Base-by-base conservation (phyloP, 1,140 invertebrate genomes). In the Sipha flava region DNA sequence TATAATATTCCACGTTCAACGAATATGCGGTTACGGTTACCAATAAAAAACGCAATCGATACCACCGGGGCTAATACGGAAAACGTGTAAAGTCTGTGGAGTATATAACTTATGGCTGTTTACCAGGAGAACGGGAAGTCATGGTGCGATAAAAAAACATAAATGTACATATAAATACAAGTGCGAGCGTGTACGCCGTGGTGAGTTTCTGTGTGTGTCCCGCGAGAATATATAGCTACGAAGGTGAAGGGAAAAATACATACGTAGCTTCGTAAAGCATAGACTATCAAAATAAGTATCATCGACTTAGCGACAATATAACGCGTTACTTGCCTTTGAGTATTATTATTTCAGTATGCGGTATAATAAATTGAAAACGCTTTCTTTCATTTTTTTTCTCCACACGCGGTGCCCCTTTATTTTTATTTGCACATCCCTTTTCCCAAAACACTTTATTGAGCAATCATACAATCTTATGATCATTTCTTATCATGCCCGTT, bases 61-160 rank as follows among this genome's bases (percentile, higher is more conserved):
- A 59, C 10, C 40, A 9, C 16, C n/a, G 52, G 73, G 26, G 73
- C 34, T 77, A 77, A 77, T 77, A 77, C 73, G 34, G 52, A 77
- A 77, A 77, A 77, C 73, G 73, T 77, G 73, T 77, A 59, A 77
- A 77, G 73, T 77, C 49, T 57, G 52, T 16, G 73, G 49, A 59
- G 52, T 77, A 77, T n/a, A n/a, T 59, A 77, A 77, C 73, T 77
- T 77, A 77, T 77, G 52, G 49, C 31, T 77, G 73, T 77, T 77
- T 77, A 59, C 73, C 73, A 21, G 59, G 16, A 70, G 66, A 70
- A 70, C 66, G 73, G 73, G 73, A 77, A 77, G 73, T 77, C 73
- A 77, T 77, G 73, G 73, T 59, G 73, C 73, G 73, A 77, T 77
- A 77, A 77, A 77, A 54, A 77, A 54, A 73, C 9, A 37, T 75